A percentile compares a stretch with the other conserved stretches of the same genome.
Conservation (phyloP, 2,888 invertebrate genomes). For the Cryptocephalus moraei region DNA sequence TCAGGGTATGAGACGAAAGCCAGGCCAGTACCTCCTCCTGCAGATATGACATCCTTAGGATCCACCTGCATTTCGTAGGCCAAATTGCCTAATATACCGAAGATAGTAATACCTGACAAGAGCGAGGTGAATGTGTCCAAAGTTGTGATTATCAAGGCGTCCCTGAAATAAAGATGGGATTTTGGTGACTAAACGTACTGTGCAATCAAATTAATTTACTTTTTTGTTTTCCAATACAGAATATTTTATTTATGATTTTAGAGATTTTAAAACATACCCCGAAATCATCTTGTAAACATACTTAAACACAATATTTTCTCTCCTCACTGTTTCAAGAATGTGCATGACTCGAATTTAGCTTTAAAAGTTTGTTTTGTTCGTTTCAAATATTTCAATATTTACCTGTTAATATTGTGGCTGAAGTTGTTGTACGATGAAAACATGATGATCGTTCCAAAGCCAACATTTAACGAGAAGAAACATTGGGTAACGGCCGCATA, state of each 20-base stretch:
- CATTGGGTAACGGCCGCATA: conserved; percentile 69
- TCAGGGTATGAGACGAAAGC: conserved; percentile 81
- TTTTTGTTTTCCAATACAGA: too few relatives aligned
- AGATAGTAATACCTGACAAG: conserved; percentile 72
- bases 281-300: too few relatives aligned
- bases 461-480: conserved; percentile 67
- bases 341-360: too few relatives aligned
- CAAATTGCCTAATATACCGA: conserved; percentile 73
- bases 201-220: too few relatives aligned
- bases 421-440: conserved; percentile 69
- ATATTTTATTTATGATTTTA: too few relatives aligned
- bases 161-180: conserved; percentile 40
- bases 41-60: conserved; percentile 54
- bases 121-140: conserved; percentile 76
- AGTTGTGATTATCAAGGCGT: conserved; percentile 70
- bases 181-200: too few relatives aligned
- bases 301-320: too few relatives aligned
- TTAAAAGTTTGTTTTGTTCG: too few relatives aligned
- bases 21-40: conserved; percentile 67
- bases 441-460: conserved; percentile 67
- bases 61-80: conserved; percentile 55
- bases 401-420: conserved; percentile 47
- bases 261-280: too few relatives aligned
- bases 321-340: too few relatives aligned
- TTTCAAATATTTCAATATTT: conserved; percentile 1